Percentiles rank a stretch among this genome's conserved stretches.
Evolutionary conservation across 92 coral and sea anemone genomes (phyloP).

Genomic region (Diadumene lineata): DNA sequence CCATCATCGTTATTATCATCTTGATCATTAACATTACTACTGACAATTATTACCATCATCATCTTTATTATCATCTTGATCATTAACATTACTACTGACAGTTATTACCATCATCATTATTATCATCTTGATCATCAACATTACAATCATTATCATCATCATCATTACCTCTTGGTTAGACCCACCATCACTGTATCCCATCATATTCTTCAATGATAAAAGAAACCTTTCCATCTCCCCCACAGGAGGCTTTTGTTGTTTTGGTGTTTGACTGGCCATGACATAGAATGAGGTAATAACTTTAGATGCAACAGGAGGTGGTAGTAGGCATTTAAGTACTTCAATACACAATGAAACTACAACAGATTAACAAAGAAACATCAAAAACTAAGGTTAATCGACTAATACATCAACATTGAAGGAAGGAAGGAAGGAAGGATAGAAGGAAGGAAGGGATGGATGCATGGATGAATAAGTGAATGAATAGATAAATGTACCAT

Average conservation of each 20-base stretch:
- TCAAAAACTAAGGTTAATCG: too few relatives aligned
- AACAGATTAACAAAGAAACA: not conserved
- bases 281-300: constrained; percentile 47
- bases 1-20: not conserved
- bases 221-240: constrained; percentile 56
- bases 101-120: not conserved
- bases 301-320: constrained; percentile 47
- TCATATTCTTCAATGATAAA: constrained; percentile 31
- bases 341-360: constrained; percentile 62
- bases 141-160: not conserved
- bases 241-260: constrained; percentile 21
- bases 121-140: not conserved
- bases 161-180: constrained; percentile 1
- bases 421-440: too few relatives aligned
- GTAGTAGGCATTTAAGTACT: constrained; percentile 60
- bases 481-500: too few relatives aligned
- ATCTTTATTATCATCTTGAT: not conserved
- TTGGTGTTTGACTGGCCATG: constrained; percentile 26
- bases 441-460: too few relatives aligned
- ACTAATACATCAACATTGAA: too few relatives aligned
- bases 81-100: not conserved
- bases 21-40: not conserved
- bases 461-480: too few relatives aligned
- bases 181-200: constrained; percentile 34
- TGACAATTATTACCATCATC: not conserved